These are phyloP conservation scores for Syritta pipiens DNA, from an alignment of 2,888 invertebrate species.

Conservation along the genomic window DNA sequence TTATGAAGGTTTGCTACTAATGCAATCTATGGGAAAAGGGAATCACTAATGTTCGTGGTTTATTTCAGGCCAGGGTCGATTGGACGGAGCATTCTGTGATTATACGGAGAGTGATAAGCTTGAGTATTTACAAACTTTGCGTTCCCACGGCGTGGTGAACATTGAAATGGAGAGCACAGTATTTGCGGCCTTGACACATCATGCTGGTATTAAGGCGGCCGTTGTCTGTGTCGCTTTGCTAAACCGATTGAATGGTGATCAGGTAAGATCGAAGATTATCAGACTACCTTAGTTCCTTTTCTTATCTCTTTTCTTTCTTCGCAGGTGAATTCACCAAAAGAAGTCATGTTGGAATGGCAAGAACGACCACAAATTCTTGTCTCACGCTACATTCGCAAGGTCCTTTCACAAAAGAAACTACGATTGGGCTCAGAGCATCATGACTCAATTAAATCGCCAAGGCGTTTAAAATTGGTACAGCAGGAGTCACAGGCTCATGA, in stretches of 20 bases:
- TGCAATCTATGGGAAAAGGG: neutral
- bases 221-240: slow-evolving; percentile 95
- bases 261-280: slow-evolving; percentile 86
- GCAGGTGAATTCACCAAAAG: slow-evolving; percentile 91
- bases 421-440: slow-evolving; percentile 86
- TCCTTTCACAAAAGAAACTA: slow-evolving; percentile 88
- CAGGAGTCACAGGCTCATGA: slow-evolving; percentile 95
- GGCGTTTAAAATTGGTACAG: slow-evolving; percentile 92
- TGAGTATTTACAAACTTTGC: slow-evolving; percentile 88
- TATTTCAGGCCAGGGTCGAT: slow-evolving; percentile 90
- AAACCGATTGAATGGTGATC: slow-evolving; percentile 95
- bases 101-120: slow-evolving; percentile 94
- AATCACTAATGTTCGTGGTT: neutral
- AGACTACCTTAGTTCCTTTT: neutral
- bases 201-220: slow-evolving; percentile 95
- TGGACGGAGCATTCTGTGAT: slow-evolving; percentile 98
- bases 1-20: slow-evolving; percentile 88
- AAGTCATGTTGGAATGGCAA: slow-evolving; percentile 94
- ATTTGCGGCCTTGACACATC: slow-evolving; percentile 95
- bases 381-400: slow-evolving; percentile 89
- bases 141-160: slow-evolving; percentile 91
- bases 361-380: slow-evolving; percentile 92
- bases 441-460: slow-evolving; percentile 91
- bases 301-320: slow-evolving; percentile 69
- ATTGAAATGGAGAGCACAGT: slow-evolving; percentile 98